Base-by-base conservation (phyloP, 2,888 invertebrate species). In the Volucella inflata region DNA sequence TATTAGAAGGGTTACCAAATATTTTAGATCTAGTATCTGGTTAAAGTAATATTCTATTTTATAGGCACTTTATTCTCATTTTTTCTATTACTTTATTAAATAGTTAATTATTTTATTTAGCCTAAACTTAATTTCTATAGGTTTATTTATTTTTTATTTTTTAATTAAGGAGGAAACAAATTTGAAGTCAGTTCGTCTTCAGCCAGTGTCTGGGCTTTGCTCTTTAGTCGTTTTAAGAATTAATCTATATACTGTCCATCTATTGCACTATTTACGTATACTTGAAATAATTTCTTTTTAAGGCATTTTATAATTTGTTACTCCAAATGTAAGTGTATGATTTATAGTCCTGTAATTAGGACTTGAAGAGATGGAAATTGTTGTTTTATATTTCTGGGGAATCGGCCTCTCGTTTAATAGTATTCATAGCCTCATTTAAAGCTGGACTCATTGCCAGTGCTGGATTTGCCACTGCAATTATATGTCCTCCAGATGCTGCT, bases 401-500 rank as follows among this genome's bases (percentile, higher is more conserved):
- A 53, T 89, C 85, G 1, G 89, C 88, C 84, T 91, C 92, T 0
- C 92, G 88, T 76, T 92, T 92, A n/a, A 92, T 88, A 14, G 71
- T 88, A 12, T 88, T 87, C 12, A 90, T 87, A 3, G 90, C 89
- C 50, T 92, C 92, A 36, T 91, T 91, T 11, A 92, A 87, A 0
- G 92, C 91, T 8, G 94, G 92, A 80, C 94, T 94, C 91, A 95
- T 93, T 14, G 95, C 95, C 87, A 97, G 93, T 2, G 97, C 97
- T 12, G 97, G 97, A 93, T 97, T 97, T 21, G 97, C 96, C 0
- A 97, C 97, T 0, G 97, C 97, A 88, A 97, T 97, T 90, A 97
- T 97, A 91, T 96, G 96, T 91, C 96, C 96, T 0, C 97, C 97
- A 12, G 97, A 95, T 0, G 97, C 95, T 0, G 96, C 95, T 83